Percentiles rank a stretch among this genome's conserved stretches.
Conservation (phyloP, 2,797 vertebrate genomes). For the Bucorvus abyssinicus region DNA sequence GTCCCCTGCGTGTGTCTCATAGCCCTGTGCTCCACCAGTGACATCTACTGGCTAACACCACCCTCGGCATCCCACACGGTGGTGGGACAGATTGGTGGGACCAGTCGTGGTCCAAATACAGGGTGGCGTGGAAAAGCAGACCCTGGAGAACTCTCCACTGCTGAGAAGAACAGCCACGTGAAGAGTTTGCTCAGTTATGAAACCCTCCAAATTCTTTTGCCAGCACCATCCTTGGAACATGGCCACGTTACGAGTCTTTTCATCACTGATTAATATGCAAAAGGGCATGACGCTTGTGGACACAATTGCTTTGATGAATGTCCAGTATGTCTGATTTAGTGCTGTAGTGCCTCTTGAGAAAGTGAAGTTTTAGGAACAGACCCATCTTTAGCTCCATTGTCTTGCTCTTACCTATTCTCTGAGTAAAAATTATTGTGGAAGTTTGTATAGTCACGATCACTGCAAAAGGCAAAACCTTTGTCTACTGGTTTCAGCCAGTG, state of each 20-base stretch:
- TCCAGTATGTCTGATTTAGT: not conserved
- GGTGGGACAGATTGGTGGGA: not conserved
- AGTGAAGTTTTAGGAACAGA: not conserved
- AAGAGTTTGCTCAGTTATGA: not conserved
- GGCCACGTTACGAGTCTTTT: not conserved
- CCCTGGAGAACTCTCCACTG: not conserved
- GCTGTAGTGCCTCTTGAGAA: not conserved
- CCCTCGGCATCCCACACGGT: not conserved
- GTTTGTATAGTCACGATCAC: not conserved
- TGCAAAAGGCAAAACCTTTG: not conserved
- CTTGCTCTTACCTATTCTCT: not conserved
- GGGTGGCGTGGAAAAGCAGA: not conserved
- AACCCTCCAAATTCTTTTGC: not conserved
- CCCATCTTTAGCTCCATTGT: not conserved
- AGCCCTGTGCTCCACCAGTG: constrained; percentile 41
- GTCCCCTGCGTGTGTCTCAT: rapidly evolving
- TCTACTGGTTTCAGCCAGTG: not conserved
- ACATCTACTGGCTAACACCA: constrained; percentile 31
- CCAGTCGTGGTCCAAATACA: rapidly evolving
- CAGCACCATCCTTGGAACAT: not conserved
- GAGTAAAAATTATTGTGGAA: not conserved
- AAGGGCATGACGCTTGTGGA: not conserved
- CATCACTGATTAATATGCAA: not conserved
- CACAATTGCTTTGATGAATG: not conserved
- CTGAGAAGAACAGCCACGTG: not conserved